phyloP scores from a whole-genome alignment of 2,113 vertebrate genomes.

The Orycteropus afer region DNA sequence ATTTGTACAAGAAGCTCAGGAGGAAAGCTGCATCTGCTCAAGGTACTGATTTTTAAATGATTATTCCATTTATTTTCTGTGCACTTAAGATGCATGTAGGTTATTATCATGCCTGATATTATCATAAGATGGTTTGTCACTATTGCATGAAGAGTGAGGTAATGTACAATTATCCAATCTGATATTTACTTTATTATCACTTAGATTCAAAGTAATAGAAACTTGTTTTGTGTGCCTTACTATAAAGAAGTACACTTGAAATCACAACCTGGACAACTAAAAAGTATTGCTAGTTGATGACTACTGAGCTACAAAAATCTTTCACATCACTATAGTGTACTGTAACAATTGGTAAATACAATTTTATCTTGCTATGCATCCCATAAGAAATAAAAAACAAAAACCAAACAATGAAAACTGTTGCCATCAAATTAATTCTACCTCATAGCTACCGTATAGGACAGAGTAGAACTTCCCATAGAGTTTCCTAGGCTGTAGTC shows the following conservation, averaged over 20 bases:
- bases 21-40: constrained; percentile 98
- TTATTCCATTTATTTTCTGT: neutral
- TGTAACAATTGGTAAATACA: neutral
- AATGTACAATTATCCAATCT: neutral
- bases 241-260: constrained; percentile 34
- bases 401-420: too few relatives aligned
- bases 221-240: constrained; percentile 10
- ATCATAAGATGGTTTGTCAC: neutral
- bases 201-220: constrained; percentile 28
- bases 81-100: neutral
- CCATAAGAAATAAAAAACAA: too few relatives aligned
- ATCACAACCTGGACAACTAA: constrained; percentile 8
- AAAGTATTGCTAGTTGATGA: constrained; percentile 4
- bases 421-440: neutral
- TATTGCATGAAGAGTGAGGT: neutral
- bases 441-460: neutral
- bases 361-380: neutral
- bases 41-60: constrained; percentile 86
- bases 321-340: neutral
- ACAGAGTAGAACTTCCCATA: neutral
- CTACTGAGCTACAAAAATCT: constrained; percentile 13
- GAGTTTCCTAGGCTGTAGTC: neutral
- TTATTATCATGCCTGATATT: neutral
- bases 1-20: constrained; percentile 99
- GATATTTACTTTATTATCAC: constrained; percentile 4